Evolutionary conservation across 2,888 invertebrate genomes (phyloP).

Genomic region (Calameuta filiformis): DNA sequence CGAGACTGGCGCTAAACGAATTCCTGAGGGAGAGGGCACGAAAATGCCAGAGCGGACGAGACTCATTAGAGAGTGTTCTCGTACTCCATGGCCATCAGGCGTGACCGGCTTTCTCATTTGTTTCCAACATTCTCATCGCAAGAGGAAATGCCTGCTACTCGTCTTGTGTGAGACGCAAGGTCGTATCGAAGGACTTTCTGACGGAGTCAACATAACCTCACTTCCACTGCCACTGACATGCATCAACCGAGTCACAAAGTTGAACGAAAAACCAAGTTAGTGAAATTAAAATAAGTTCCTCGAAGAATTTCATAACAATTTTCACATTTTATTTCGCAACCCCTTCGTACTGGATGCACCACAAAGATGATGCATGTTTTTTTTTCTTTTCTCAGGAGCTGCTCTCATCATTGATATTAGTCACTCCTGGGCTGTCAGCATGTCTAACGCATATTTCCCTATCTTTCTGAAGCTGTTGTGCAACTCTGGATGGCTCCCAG

Average conservation of each 20-base stretch:
- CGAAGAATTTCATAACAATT: neutral
- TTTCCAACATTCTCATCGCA: constrained; percentile 57
- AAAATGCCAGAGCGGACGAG: constrained; percentile 35
- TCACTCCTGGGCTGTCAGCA: neutral
- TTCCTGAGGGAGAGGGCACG: neutral
- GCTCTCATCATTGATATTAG: neutral
- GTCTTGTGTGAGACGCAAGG: constrained; percentile 56
- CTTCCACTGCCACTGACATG: neutral
- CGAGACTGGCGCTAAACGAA: neutral
- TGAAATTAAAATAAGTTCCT: neutral
- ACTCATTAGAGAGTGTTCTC: constrained; percentile 64
- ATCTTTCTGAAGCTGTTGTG: neutral
- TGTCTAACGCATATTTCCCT: neutral
- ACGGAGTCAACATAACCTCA: neutral
- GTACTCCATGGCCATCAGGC: constrained; percentile 64
- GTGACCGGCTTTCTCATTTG: constrained; percentile 66
- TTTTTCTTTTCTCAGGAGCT: neutral
- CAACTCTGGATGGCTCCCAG: neutral
- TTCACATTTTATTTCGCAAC: neutral
- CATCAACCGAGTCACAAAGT: neutral
- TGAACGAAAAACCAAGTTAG: neutral
- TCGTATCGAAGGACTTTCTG: constrained; percentile 47
- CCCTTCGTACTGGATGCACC: neutral
- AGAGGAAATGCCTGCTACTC: constrained; percentile 49
- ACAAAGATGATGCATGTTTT: neutral